phyloP scores from a whole-genome alignment of 2,888 invertebrate species.

The Adelognathus sp. region DNA sequence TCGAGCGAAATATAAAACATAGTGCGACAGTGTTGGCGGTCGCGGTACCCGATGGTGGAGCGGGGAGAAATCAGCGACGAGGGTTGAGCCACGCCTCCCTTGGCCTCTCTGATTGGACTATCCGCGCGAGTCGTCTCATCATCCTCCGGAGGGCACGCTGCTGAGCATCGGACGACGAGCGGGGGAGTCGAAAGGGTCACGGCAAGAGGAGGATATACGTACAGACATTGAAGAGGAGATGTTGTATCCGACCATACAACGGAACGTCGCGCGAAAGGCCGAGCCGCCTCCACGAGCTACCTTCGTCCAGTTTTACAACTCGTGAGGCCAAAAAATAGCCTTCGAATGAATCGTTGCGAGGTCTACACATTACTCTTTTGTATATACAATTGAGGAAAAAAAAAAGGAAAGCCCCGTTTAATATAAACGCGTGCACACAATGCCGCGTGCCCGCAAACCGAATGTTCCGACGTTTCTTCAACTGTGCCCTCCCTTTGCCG shows the following conservation, averaged over 20 bases:
- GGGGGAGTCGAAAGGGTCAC: constrained; percentile 21
- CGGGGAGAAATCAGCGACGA: constrained; percentile 54
- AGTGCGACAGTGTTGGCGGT: constrained; percentile 79
- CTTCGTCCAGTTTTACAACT: constrained; percentile 14
- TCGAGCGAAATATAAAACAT: constrained; percentile 76
- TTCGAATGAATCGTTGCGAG: no score
- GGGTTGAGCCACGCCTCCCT: constrained; percentile 66
- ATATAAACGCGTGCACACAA: constrained; percentile 70
- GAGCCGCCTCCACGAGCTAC: constrained; percentile 24
- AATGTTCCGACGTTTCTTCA: constrained; percentile 76
- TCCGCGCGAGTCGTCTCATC: constrained; percentile 60
- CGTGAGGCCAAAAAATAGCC: neutral
- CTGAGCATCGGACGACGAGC: constrained; percentile 27
- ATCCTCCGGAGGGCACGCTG: constrained; percentile 40
- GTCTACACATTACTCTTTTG: constrained; percentile 74
- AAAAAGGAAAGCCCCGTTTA: constrained; percentile 68
- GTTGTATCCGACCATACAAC: constrained; percentile 71
- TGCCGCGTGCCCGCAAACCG: constrained; percentile 60
- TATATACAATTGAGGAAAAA: constrained; percentile 61
- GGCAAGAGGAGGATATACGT: constrained; percentile 24
- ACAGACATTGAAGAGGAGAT: constrained; percentile 76
- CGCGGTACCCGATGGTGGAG: constrained; percentile 62
- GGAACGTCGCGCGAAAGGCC: constrained; percentile 23
- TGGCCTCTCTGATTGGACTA: constrained; percentile 65
- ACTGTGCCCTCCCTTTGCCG: constrained; percentile 58